A percentile compares a stretch with the other conserved stretches of the same genome.
phyloP scores from a whole-genome alignment of 2,113 vertebrate genomes.

The Brachionichthys hirsutus region DNA sequence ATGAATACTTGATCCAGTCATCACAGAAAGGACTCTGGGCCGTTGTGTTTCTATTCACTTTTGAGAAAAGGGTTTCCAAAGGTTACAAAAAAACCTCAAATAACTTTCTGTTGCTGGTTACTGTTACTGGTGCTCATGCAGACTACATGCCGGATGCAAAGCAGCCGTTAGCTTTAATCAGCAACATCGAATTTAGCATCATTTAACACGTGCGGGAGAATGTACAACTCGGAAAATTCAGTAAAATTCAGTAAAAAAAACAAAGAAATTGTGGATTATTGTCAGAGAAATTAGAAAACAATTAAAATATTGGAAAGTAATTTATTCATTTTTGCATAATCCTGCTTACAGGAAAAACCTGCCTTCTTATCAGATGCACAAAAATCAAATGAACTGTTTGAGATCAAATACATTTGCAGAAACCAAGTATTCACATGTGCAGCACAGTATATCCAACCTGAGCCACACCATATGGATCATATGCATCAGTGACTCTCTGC shows the following conservation, averaged over 20 bases:
- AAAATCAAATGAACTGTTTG: constrained; percentile 10
- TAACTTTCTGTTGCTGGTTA: constrained; percentile 25
- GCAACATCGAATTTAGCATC: constrained; percentile 17
- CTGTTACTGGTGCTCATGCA: constrained; percentile 26
- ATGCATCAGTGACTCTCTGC: constrained; percentile 30
- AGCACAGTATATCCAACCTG: not conserved
- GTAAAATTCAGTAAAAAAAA: too few relatives aligned
- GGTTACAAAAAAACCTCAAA: constrained; percentile 27
- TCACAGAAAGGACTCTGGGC: constrained; percentile 38
- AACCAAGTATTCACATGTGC: not conserved
- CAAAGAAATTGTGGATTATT: too few relatives aligned
- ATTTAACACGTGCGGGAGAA: too few relatives aligned
- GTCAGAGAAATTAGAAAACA: too few relatives aligned
- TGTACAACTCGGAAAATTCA: too few relatives aligned
- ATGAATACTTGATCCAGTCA: constrained; percentile 71
- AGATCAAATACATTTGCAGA: not conserved
- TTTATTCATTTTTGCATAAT: too few relatives aligned
- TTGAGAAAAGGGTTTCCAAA: constrained; percentile 34
- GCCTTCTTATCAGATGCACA: not conserved
- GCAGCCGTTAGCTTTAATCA: constrained; percentile 30
- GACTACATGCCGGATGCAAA: constrained; percentile 2
- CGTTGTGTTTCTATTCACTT: constrained; percentile 38
- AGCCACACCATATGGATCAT: not conserved
- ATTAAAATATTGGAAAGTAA: too few relatives aligned
- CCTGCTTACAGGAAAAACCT: too few relatives aligned